Evolutionary conservation across 1,140 invertebrate species (phyloP).

Genomic region (Nilaparvata lugens): DNA sequence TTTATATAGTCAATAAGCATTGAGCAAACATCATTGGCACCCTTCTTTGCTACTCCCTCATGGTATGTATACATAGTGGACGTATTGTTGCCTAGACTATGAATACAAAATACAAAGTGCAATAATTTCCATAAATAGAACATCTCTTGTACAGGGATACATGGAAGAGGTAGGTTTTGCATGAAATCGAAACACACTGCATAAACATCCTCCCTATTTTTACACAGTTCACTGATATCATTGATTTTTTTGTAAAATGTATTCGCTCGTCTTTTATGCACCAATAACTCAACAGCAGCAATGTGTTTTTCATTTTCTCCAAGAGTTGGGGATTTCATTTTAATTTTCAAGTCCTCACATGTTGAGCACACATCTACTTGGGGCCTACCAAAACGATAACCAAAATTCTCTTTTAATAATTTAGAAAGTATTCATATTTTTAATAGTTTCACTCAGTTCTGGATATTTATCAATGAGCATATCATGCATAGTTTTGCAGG

Average conservation of each 20-base stretch:
- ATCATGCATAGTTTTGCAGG: too few relatives aligned
- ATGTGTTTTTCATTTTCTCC: constrained; percentile 6
- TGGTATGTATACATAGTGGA: constrained; percentile 22
- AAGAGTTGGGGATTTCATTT: not conserved
- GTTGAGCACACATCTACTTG: constrained; percentile 4
- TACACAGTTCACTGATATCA: not conserved
- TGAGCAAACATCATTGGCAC: constrained; percentile 27
- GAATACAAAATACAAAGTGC: constrained; percentile 18
- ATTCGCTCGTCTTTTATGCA: constrained; percentile 10
- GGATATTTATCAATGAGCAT: too few relatives aligned
- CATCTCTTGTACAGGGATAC: constrained; percentile 19
- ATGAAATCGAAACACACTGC: constrained; percentile 20
- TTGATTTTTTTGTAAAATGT: constrained; percentile 5
- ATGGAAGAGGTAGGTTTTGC: constrained; percentile 19
- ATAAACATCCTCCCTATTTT: not conserved
- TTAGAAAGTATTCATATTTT: constrained; percentile 20
- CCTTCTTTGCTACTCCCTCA: constrained; percentile 21
- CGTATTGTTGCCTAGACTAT: constrained; percentile 16
- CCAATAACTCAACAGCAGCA: constrained; percentile 4
- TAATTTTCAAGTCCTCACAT: not conserved
- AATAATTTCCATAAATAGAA: constrained; percentile 23
- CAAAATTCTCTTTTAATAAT: constrained; percentile 19
- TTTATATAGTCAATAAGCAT: constrained; percentile 25
- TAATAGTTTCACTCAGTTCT: too few relatives aligned
- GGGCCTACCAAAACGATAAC: constrained; percentile 5